Conservation (phyloP, 2,113 vertebrate genomes). For the Plecturocebus donacophilus region DNA sequence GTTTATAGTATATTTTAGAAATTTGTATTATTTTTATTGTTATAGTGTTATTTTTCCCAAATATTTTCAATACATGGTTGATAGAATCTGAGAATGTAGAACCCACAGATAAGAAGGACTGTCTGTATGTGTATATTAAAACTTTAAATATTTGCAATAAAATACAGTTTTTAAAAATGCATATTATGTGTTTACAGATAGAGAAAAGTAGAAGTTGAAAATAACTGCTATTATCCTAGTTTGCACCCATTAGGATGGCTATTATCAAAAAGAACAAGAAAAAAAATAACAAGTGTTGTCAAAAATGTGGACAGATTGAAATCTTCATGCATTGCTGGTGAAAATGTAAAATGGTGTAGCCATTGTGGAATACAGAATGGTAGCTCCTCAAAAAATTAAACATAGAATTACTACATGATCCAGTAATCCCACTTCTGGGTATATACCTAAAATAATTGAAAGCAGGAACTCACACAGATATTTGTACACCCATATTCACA, state of each 20-base stretch:
- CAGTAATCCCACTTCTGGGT: not conserved
- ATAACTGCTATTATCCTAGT: not conserved
- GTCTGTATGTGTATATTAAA: not conserved
- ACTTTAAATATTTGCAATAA: not conserved
- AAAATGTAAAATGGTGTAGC: not conserved
- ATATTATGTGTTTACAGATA: not conserved
- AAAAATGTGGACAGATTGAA: not conserved
- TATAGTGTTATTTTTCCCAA: not conserved
- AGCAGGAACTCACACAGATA: not conserved
- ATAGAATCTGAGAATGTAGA: not conserved
- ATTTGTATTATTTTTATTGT: not conserved
- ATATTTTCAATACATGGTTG: not conserved
- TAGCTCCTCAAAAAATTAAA: not conserved
- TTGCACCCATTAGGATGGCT: not conserved
- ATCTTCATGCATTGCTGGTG: not conserved
- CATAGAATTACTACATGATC: not conserved
- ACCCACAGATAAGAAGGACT: not conserved
- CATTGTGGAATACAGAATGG: not conserved
- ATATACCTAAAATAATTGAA: not conserved
- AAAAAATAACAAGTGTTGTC: not conserved
- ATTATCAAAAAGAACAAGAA: not conserved
- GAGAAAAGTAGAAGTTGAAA: not conserved
- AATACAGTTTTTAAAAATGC: not conserved
- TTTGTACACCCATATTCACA: not conserved
- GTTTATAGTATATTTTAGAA: not conserved